Conservation (phyloP, 2,113 vertebrate genomes). For the Isichthys henryi region DNA sequence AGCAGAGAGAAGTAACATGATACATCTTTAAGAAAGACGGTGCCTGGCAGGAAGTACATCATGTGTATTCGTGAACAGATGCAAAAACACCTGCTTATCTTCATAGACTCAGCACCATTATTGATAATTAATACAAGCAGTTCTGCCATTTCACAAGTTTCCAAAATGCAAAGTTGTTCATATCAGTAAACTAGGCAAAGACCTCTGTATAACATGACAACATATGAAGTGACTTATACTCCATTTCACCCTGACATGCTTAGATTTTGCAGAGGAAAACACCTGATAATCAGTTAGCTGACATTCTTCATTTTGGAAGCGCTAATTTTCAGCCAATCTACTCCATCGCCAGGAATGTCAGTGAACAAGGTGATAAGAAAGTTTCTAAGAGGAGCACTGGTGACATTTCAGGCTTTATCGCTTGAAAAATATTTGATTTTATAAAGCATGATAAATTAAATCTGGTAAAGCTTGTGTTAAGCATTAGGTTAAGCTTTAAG, state of each 20-base stretch:
- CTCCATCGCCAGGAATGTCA: neutral
- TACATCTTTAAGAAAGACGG: conserved; percentile 76
- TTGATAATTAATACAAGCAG: neutral
- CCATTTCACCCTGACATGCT: neutral
- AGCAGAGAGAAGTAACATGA: conserved; percentile 89
- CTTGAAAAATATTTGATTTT: neutral
- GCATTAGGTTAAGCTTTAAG: neutral
- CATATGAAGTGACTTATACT: neutral
- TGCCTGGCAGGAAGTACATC: conserved; percentile 37
- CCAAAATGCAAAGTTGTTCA: neutral
- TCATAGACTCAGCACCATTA: neutral
- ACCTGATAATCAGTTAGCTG: neutral
- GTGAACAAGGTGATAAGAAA: neutral
- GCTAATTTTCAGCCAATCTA: neutral
- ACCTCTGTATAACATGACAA: neutral
- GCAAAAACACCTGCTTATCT: neutral
- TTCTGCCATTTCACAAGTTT: neutral
- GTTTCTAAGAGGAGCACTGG: neutral
- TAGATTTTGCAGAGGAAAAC: neutral
- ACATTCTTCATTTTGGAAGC: neutral
- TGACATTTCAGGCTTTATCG: neutral
- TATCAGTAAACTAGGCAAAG: neutral
- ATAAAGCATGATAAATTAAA: neutral
- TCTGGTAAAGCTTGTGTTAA: neutral
- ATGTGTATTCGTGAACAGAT: neutral